Percentiles rank a stretch among this genome's conserved stretches.
phyloP scores from a whole-genome alignment of 64 coral and sea anemone species.

The Montipora capricornis region DNA sequence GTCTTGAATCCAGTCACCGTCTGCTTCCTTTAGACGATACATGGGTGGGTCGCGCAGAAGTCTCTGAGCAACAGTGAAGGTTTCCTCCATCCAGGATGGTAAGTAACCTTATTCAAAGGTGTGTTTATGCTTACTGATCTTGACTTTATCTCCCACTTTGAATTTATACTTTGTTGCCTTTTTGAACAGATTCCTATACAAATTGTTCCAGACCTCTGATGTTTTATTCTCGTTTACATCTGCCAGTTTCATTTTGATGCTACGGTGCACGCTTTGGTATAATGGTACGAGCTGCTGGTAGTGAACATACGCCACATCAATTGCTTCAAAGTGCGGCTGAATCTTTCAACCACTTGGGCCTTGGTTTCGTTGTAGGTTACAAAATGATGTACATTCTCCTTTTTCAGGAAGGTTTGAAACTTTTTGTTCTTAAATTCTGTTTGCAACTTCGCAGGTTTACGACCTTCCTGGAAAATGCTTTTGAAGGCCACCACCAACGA shows the following conservation, averaged over 20 bases:
- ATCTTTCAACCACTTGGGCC: slow-evolving; percentile 37
- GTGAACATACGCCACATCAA: slow-evolving; percentile 47
- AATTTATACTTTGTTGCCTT: too few species aligned
- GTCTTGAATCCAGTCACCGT: background rate
- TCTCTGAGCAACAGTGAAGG: slow-evolving; percentile 24
- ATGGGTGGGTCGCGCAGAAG: background rate
- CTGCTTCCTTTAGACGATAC: background rate
- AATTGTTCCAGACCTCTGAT: too few species aligned
- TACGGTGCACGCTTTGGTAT: background rate
- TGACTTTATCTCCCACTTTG: too few species aligned
- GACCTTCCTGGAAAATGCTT: background rate
- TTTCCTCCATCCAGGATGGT: slow-evolving; percentile 35
- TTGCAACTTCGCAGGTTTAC: background rate
- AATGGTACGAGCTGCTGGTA: background rate
- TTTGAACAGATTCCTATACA: too few species aligned
- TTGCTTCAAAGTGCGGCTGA: slow-evolving; percentile 43
- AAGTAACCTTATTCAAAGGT: too few species aligned
- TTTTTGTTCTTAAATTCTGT: slow-evolving; percentile 35
- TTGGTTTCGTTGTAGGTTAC: slow-evolving; percentile 44
- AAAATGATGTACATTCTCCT: slow-evolving; percentile 20
- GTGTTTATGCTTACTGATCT: too few species aligned
- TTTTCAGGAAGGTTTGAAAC: slow-evolving; percentile 1
- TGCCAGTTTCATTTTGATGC: too few species aligned
- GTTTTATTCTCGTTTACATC: too few species aligned
- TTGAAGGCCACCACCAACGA: background rate